phyloP scores from a whole-genome alignment of 2,113 vertebrate species.

The Eonycteris spelaea region DNA sequence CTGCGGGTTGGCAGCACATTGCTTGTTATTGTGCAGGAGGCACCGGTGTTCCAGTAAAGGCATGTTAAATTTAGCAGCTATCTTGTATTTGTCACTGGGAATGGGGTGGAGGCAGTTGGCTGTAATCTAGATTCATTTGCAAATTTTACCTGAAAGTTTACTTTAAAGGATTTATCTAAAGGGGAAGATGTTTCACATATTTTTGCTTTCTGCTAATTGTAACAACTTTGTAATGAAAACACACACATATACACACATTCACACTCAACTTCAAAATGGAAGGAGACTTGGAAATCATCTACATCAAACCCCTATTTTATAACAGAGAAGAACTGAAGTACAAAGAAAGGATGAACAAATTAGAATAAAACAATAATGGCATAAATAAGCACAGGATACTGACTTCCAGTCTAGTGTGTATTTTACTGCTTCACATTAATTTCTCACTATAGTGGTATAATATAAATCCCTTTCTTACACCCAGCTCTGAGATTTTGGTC shows the following conservation, averaged over 20 bases:
- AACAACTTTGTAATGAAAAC: not conserved
- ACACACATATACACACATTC: not conserved
- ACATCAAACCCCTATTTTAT: not conserved
- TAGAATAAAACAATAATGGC: not conserved
- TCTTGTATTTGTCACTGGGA: constrained; percentile 30
- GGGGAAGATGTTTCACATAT: not conserved
- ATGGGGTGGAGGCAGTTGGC: constrained; percentile 22
- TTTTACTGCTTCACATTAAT: not conserved
- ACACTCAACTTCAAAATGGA: not conserved
- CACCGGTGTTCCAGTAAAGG: not conserved
- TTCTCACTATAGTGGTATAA: not conserved
- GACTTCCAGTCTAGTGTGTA: not conserved
- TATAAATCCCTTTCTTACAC: not conserved
- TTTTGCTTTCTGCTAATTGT: not conserved
- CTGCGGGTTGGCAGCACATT: not conserved
- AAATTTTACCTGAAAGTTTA: constrained; percentile 44
- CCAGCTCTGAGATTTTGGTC: not conserved
- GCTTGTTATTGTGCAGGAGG: constrained; percentile 20
- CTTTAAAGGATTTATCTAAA: constrained; percentile 37
- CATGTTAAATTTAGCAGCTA: constrained; percentile 62
- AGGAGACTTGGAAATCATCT: not conserved
- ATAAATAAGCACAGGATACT: not conserved
- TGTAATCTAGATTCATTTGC: constrained; percentile 21
- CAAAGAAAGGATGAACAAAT: not conserved
- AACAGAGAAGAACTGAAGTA: not conserved